A percentile compares a stretch with the other conserved stretches of the same genome.
phyloP scores from a whole-genome alignment of 2,797 vertebrate genomes.

The Apogon hyalosoma region DNA sequence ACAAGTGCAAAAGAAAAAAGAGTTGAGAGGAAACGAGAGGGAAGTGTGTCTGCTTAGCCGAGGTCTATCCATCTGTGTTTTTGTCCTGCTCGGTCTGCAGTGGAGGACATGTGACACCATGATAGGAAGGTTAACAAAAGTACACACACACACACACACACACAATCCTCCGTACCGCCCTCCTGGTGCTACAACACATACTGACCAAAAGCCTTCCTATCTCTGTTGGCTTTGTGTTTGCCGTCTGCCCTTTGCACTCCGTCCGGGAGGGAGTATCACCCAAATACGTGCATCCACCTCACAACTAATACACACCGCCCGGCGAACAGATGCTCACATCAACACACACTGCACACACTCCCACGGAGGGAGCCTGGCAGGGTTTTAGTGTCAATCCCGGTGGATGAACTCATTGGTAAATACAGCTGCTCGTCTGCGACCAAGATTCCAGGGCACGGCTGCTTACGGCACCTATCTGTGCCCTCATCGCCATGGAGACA shows the following conservation, averaged over 20 bases:
- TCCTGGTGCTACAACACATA: constrained; percentile 18
- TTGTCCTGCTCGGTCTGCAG: constrained; percentile 57
- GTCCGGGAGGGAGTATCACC: constrained; percentile 61
- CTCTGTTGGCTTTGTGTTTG: constrained; percentile 46
- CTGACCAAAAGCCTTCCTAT: constrained; percentile 34
- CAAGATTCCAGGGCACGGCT: constrained; percentile 60
- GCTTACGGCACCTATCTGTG: constrained; percentile 66
- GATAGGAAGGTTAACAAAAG: constrained; percentile 50
- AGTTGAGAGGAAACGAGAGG: not conserved
- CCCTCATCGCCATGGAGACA: constrained; percentile 52
- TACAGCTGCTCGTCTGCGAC: constrained; percentile 67
- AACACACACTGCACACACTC: not conserved
- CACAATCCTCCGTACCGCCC: constrained; percentile 8
- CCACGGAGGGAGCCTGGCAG: constrained; percentile 19
- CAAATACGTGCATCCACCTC: constrained; percentile 23
- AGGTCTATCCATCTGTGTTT: constrained; percentile 57
- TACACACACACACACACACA: constrained; percentile 15
- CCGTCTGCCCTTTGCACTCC: constrained; percentile 54
- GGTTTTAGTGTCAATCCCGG: constrained; percentile 59
- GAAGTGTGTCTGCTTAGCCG: constrained; percentile 22
- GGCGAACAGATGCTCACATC: constrained; percentile 9
- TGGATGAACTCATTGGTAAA: constrained; percentile 76
- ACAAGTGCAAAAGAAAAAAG: not conserved
- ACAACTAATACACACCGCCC: not conserved
- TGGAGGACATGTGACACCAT: constrained; percentile 56